These are phyloP conservation scores for Gallinago undulata DNA, from an alignment of 2,113 vertebrate genomes.

Conservation along the genomic window DNA sequence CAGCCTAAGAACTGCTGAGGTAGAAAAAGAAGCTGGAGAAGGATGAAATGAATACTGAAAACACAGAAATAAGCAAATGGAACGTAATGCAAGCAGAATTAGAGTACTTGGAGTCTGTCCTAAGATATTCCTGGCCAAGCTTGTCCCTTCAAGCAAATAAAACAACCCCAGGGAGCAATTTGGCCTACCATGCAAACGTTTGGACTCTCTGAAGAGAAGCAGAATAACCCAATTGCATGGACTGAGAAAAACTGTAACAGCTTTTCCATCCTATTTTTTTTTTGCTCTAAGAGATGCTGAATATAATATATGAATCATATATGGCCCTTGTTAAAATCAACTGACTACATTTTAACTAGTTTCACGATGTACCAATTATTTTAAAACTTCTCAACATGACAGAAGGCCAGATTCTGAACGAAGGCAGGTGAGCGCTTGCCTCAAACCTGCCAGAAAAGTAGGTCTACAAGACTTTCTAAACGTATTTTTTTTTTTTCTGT, in stretches of 20 bases:
- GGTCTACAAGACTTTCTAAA: neutral
- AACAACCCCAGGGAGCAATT: conserved; percentile 19
- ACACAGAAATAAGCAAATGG: conserved; percentile 39
- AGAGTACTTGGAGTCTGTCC: conserved; percentile 38
- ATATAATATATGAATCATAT: neutral
- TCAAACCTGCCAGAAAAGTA: neutral
- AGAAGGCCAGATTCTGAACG: neutral
- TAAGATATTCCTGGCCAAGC: conserved; percentile 40
- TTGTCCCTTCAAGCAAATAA: conserved; percentile 52
- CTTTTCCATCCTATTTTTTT: neutral
- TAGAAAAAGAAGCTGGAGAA: conserved; percentile 45
- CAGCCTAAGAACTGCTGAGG: conserved; percentile 38
- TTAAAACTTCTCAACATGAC: neutral
- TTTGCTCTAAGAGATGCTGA: neutral
- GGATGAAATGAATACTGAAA: conserved; percentile 51
- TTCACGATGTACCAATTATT: neutral
- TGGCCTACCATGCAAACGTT: neutral
- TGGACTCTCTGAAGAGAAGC: conserved; percentile 29
- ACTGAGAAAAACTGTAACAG: neutral
- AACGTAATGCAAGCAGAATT: conserved; percentile 30
- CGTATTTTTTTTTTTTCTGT: too few relatives aligned
- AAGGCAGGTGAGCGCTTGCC: neutral
- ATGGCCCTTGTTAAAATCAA: neutral
- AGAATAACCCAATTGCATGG: conserved; percentile 20
- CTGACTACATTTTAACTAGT: neutral